A percentile compares a stretch with the other conserved stretches of the same genome.
phyloP scores from a whole-genome alignment of 2,113 vertebrate genomes.

The Plestiodon gilberti region DNA sequence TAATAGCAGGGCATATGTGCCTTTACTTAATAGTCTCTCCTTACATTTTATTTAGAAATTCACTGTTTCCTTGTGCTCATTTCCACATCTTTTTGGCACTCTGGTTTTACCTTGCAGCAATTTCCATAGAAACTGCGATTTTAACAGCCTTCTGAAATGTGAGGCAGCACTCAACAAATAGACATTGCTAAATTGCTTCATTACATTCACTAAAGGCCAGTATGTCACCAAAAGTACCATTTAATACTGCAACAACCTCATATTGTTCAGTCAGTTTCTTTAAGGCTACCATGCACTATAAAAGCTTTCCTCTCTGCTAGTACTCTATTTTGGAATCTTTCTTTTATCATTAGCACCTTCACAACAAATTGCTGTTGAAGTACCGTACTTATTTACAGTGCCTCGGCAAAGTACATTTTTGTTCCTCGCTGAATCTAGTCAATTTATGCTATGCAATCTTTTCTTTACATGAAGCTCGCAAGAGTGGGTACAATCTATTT shows the following conservation, averaged over 20 bases:
- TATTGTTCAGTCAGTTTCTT: neutral
- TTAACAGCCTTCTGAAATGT: conserved; percentile 51
- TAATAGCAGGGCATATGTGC: neutral
- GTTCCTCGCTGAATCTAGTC: conserved; percentile 35
- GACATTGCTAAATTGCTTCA: conserved; percentile 50
- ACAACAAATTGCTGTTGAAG: conserved; percentile 33
- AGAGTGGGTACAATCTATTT: conserved; percentile 13
- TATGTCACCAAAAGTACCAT: conserved; percentile 16
- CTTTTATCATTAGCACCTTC: conserved; percentile 29
- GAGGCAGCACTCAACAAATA: conserved; percentile 44
- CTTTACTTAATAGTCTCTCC: neutral
- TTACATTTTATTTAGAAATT: neutral
- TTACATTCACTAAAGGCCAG: conserved; percentile 26
- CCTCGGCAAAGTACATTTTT: neutral
- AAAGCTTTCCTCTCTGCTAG: conserved; percentile 27
- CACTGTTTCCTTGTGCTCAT: neutral
- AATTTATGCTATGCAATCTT: conserved; percentile 34
- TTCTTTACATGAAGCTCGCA: conserved; percentile 10
- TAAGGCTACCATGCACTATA: conserved; percentile 20
- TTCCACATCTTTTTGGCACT: conserved; percentile 36
- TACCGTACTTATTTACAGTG: conserved; percentile 19
- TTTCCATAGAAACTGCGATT: conserved; percentile 72
- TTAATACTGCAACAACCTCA: conserved; percentile 18
- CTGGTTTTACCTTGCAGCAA: conserved; percentile 52
- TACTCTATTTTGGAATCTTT: conserved; percentile 6